Evolutionary conservation across 1,140 invertebrate genomes (phyloP), one percentile per base, ranked within the genome.

Genomic region (Ctenoplectra terminalis): DNA sequence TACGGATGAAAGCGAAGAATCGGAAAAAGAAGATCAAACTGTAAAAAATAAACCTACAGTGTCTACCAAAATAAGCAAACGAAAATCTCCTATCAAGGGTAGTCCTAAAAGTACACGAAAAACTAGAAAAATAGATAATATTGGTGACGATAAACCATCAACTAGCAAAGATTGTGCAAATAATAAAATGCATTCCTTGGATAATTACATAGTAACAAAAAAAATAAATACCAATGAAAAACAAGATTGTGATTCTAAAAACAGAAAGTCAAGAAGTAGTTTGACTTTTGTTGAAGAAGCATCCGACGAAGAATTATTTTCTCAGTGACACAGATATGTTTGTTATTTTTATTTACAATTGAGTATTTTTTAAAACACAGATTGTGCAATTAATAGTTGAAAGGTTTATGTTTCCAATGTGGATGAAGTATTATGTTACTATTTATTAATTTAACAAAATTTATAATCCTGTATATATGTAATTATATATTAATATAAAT

Each of bases 1-100:
- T 13, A 91, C 89, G 43, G 89, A 90, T 66, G 81, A 87, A 43
- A 77, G 64, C 2, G 85, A 85, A 61, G 56, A 34, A 61, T 84
- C 84, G 15, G 79, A 88, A 37, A 13, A 15, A 13, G 82, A 77
- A 11, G 34, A 63, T 26, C 17, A 76, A 8, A 54, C 8, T 48
- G 13, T 23, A n/a, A 20, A 34, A 29, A 31, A 70, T 37, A 50
- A 40, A 37, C 0, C 15, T n/a, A 56, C 31, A 46, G 58, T 40
- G 48, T 5, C n/a, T 31, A 46, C 5, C 13, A 61, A 15, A 50
- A 15, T 23, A 29, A 52, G 1, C 3, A 81, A 72, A 81, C 31
- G 34, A 13, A 69, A 80, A 15, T 26, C 40, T 9, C 2, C 26
- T 46, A 15, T 31, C 23, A 23, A 67, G 37, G 29, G 13, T 37